Percentiles rank a stretch among this genome's conserved stretches.
Conservation (phyloP, 2,797 vertebrate genomes). For the Lepus townsendii region DNA sequence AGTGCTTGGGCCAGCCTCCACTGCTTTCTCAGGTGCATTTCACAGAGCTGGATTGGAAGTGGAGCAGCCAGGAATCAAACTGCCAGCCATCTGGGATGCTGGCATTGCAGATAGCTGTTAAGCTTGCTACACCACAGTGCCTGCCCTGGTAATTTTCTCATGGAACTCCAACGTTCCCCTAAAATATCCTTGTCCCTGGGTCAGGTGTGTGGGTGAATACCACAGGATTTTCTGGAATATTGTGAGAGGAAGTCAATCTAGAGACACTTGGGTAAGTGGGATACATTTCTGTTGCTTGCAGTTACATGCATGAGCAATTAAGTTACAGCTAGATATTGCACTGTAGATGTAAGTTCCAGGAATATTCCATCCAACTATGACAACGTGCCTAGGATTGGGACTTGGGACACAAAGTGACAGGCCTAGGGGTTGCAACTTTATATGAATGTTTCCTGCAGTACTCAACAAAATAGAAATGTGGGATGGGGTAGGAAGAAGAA, state of each 20-base stretch:
- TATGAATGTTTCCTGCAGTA: neutral
- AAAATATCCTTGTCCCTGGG: neutral
- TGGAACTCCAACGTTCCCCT: neutral
- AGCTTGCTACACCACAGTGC: too few relatives aligned
- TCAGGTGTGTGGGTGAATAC: neutral
- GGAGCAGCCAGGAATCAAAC: too few relatives aligned
- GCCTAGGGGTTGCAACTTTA: neutral
- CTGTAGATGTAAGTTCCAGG: neutral
- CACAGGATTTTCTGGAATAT: neutral
- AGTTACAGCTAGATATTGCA: neutral
- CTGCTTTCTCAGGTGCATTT: too few relatives aligned
- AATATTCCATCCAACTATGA: neutral
- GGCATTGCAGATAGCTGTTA: too few relatives aligned
- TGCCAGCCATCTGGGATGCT: too few relatives aligned
- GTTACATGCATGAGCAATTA: neutral
- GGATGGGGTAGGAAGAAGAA: neutral
- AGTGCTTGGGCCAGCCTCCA: too few relatives aligned
- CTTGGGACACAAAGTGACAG: neutral
- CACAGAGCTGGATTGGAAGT: too few relatives aligned
- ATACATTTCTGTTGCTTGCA: neutral
- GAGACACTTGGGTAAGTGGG: neutral
- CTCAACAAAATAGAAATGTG: neutral
- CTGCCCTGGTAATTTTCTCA: too few relatives aligned
- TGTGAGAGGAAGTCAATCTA: neutral
- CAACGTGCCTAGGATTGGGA: neutral